Evolutionary conservation across 2,113 vertebrate genomes (phyloP).

Genomic region (Nycticebus coucang): DNA sequence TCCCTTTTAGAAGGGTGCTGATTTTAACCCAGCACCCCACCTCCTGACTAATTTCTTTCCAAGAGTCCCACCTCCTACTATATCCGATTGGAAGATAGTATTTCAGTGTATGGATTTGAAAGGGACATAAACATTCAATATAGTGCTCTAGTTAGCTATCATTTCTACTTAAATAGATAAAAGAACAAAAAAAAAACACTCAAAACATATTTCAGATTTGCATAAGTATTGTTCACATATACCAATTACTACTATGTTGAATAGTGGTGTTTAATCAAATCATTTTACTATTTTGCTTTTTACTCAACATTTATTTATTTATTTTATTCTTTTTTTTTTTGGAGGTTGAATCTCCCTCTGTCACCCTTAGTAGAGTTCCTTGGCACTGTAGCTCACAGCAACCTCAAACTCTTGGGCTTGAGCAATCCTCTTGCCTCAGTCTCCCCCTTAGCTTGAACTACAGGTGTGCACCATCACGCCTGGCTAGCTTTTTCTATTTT

Average conservation of each 20-base stretch:
- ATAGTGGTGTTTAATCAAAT: neutral
- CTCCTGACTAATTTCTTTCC: neutral
- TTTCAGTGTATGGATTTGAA: neutral
- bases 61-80: neutral
- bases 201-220: conserved; percentile 1
- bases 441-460: too few relatives aligned
- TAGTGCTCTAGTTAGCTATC: neutral
- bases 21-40: neutral
- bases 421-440: too few relatives aligned
- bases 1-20: neutral
- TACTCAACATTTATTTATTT: neutral
- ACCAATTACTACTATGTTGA: neutral
- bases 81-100: neutral
- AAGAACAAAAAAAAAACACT: neutral
- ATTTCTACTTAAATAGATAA: neutral
- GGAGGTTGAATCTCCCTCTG: too few relatives aligned
- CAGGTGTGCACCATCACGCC: too few relatives aligned
- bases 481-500: too few relatives aligned
- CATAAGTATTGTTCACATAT: neutral
- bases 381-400: too few relatives aligned
- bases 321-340: too few relatives aligned
- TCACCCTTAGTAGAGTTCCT: too few relatives aligned
- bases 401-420: too few relatives aligned
- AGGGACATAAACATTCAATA: neutral
- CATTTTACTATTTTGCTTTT: conserved; percentile 24